Evolutionary conservation across 2,797 vertebrate species (phyloP), one percentile per base, ranked within the genome.

Genomic region (Podarcis siculus): DNA sequence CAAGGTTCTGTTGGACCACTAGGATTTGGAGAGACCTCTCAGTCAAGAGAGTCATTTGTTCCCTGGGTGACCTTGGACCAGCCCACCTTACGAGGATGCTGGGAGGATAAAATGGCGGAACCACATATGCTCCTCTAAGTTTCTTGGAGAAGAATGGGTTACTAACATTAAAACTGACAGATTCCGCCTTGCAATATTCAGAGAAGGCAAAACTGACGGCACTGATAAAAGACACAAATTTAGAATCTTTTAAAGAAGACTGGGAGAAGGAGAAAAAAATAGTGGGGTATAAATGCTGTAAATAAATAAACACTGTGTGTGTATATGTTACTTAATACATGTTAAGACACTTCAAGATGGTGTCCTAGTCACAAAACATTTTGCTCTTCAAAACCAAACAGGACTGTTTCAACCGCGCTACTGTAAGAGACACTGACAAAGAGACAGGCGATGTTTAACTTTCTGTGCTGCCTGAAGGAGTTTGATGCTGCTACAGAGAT

Each of bases 331-430:
- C 8, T 55, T 55, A 55, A 55, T 15, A 55, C 15, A 55, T 55
- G 49, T 42, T 42, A 42, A 77, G 39, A 45, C 13, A 49, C 79
- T 88, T 86, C 79, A 2, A 2, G 42, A 82, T 91, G 85, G 82
- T 1, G 82, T 0, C 27, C 7, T 78, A 67, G 72, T 49, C 77
- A 78, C 15, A 88, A 93, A 81, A 71, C 3, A 77, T 39, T 39
- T 76, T 12, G 21, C 35, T 76, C 72, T 76, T 76, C 73, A 77
- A 77, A 77, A 76, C 2, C 25, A 77, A 77, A 77, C 76, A 45
- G 23, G 23, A 27, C 8, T 23, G 37, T 61, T 61, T 61, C 21
- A 19, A 21, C 21, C 58, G 2, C 5, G 21, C 23, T 61, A 61
- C 21, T 7, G 21, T 61, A 61, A 49, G 49, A 49, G 3, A 61